Evolutionary conservation across 2,113 vertebrate species (phyloP).

Genomic region (Benitochromis conjunctus): DNA sequence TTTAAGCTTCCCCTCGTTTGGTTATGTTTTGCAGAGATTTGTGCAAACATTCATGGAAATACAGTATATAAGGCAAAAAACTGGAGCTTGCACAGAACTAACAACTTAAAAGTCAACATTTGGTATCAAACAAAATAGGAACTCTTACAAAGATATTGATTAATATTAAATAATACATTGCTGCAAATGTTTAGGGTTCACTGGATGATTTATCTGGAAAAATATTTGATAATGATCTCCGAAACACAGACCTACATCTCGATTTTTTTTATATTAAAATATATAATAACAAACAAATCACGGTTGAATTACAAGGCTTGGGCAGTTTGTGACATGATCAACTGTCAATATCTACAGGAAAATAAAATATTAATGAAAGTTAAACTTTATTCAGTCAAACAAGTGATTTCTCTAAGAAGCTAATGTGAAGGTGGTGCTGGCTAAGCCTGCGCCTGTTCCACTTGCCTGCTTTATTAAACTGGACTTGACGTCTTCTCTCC

Average conservation of each 20-base stretch:
- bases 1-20: background rate
- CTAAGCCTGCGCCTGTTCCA: background rate
- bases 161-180: background rate
- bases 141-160: background rate
- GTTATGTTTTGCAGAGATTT: background rate
- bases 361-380: background rate
- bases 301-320: background rate
- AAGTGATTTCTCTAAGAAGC: background rate
- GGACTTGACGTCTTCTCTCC: background rate
- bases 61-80: background rate
- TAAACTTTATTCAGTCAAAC: background rate
- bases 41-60: background rate
- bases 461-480: background rate
- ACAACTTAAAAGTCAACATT: background rate
- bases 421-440: background rate
- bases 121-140: background rate
- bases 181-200: background rate
- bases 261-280: background rate
- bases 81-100: background rate
- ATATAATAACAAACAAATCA: background rate
- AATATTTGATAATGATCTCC: background rate
- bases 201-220: background rate
- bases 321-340: background rate
- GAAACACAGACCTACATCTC: background rate
- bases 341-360: background rate